Evolutionary conservation across 30 jellyfish, hydroid and myxozoan genomes (phyloP), one percentile per base, ranked within the genome.

Genomic region (Morbakka virulenta): DNA sequence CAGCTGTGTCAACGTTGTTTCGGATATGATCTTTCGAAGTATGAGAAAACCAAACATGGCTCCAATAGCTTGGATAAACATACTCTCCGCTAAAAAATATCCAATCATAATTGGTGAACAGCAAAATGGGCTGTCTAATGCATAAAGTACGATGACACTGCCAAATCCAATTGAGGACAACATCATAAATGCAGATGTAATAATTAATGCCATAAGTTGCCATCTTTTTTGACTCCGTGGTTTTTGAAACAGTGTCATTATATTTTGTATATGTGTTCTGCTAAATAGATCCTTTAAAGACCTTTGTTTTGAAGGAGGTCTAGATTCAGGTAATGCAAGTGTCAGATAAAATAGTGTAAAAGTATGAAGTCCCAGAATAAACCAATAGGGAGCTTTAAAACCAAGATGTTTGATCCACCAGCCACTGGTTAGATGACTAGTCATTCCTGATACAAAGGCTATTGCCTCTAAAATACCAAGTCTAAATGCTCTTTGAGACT

Each of bases 331-430:
- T 36, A 91, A 65, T 2, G 71, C 31, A 0, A 80, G 47, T 29
- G 64, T 20, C 13, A 85, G 87, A 77, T 91, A 91, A 13, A 85
- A 2, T 29, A 91, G 34, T 32, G 93, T 77, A 22, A 76, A 33
- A 17, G 67, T 32, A 53, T 91, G 98, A 28, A 91, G 69, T 23
- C 88, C 24, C 12, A 85, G 52, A 36, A 91, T 91, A 52, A 91
- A 82, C 85, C 95, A 84, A 71, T 91, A 91, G 3, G 98, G 98
- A 25, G 98, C 96, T 52, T 91, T 91, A 77, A 91, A 91, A 17
- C 98, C 98, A 22, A 91, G 75, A 50, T 91, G 96, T 28, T 79
- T 93, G 27, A 91, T 91, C 98, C 98, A 91, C 98, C 98, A 91
- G 17, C 98, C 98, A 81, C 96, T 83, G 31, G 98, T 84, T 72